phyloP scores from a whole-genome alignment of 2,797 vertebrate genomes.

The Odontamblyopus rebecca region DNA sequence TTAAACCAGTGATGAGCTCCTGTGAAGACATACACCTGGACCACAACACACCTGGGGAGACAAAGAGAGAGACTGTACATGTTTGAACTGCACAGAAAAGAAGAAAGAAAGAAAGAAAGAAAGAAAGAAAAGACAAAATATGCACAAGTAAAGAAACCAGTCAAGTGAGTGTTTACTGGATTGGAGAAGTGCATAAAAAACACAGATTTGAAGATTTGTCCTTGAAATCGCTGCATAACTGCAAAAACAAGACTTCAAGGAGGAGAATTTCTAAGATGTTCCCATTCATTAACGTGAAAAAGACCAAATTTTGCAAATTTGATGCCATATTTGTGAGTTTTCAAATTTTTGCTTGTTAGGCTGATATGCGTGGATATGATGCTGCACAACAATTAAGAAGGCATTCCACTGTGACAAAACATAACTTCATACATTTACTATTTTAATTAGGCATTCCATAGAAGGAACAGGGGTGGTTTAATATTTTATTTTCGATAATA shows the following conservation, averaged over 20 bases:
- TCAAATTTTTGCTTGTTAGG: background rate
- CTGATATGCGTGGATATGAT: background rate
- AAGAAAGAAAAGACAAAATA: conserved; percentile 27
- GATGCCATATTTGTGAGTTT: background rate
- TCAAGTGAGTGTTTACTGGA: conserved; percentile 24
- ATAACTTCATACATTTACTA: too few relatives aligned
- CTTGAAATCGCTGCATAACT: conserved; percentile 3
- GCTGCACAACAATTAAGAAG: background rate
- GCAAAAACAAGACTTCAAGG: conserved; percentile 7
- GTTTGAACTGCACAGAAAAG: conserved; percentile 26
- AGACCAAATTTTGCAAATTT: background rate
- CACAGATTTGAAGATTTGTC: conserved; percentile 1
- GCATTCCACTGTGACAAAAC: background rate
- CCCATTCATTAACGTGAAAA: background rate
- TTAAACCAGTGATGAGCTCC: conserved; percentile 81
- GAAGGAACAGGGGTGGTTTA: background rate
- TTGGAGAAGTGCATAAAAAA: conserved; percentile 20
- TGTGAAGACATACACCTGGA: conserved; percentile 77
- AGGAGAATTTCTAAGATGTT: background rate
- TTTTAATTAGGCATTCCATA: background rate
- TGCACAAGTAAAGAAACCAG: conserved; percentile 26
- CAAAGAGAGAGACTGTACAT: conserved; percentile 48
- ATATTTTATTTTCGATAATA: background rate
- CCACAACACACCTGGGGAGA: conserved; percentile 73
- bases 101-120: conserved; percentile 13